phyloP scores from a whole-genome alignment of 2,888 invertebrate genomes.

The Aelia acuminata region DNA sequence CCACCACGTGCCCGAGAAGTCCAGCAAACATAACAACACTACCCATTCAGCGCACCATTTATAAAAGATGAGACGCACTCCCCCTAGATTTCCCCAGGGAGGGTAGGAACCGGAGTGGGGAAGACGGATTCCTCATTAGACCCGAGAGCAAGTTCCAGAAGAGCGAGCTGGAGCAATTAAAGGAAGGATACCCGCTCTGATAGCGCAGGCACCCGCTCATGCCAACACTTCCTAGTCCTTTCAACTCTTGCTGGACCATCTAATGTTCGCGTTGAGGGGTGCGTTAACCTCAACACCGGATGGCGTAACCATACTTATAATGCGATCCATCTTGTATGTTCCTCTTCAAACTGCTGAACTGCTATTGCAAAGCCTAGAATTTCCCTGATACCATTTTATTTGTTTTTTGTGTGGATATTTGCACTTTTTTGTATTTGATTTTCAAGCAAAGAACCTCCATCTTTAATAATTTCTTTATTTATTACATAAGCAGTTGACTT shows the following conservation, averaged over 20 bases:
- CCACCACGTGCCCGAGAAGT: too few relatives aligned
- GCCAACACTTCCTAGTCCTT: conserved; percentile 12
- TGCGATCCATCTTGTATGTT: too few relatives aligned
- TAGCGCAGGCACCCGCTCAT: neutral
- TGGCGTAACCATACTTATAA: neutral
- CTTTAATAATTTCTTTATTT: too few relatives aligned
- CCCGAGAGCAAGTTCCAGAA: neutral
- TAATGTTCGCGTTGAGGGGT: neutral
- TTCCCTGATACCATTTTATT: too few relatives aligned
- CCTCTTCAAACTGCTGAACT: too few relatives aligned
- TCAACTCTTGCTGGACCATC: neutral
- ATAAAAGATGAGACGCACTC: neutral
- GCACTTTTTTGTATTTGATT: too few relatives aligned
- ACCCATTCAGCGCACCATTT: neutral
- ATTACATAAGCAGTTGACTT: too few relatives aligned
- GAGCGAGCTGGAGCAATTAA: conserved; percentile 2
- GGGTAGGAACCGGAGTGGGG: neutral
- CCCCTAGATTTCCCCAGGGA: neutral
- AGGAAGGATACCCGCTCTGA: conserved; percentile 11
- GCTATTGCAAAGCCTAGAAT: too few relatives aligned
- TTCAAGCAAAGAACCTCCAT: too few relatives aligned
- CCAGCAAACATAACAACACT: too few relatives aligned
- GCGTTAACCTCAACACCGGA: neutral
- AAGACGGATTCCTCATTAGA: conserved; percentile 1
- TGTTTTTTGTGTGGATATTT: too few relatives aligned